phyloP scores from a whole-genome alignment of 2,888 invertebrate genomes.

The Amiota communis region DNA sequence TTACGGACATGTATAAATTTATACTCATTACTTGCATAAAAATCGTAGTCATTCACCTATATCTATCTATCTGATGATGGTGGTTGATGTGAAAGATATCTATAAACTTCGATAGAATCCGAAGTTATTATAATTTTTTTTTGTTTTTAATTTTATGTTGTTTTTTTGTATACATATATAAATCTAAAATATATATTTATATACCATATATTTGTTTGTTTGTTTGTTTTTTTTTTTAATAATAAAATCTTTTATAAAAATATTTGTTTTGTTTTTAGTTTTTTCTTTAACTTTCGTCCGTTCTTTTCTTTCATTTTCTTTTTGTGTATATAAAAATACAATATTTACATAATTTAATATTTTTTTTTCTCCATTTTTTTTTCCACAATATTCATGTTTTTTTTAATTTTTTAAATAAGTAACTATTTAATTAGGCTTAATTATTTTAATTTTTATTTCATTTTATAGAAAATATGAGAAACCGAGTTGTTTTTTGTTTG shows the following conservation, averaged over 20 bases:
- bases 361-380: slow-evolving; percentile 37
- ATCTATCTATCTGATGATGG: too few relatives aligned
- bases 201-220: slow-evolving; percentile 26
- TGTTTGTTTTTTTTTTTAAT: slow-evolving; percentile 1
- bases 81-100: too few relatives aligned
- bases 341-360: slow-evolving; percentile 31
- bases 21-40: too few relatives aligned
- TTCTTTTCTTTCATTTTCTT: slow-evolving; percentile 24
- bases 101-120: too few relatives aligned
- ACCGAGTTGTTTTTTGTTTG: slow-evolving; percentile 52
- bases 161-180: slow-evolving; percentile 53
- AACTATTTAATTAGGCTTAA: slow-evolving; percentile 45
- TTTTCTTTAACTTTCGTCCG: not conserved
- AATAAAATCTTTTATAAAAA: slow-evolving; percentile 59
- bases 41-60: too few relatives aligned
- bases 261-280: slow-evolving; percentile 43
- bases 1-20: too few relatives aligned
- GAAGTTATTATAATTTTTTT: slow-evolving; percentile 28
- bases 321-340: slow-evolving; percentile 17
- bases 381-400: not conserved
- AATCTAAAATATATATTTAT: slow-evolving; percentile 47
- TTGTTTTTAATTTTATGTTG: slow-evolving; percentile 48
- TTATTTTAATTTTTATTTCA: slow-evolving; percentile 56
- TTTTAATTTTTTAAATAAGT: slow-evolving; percentile 48
- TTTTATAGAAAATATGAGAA: slow-evolving; percentile 64